A percentile compares a stretch with the other conserved stretches of the same genome.
phyloP scores from a whole-genome alignment of 2,113 vertebrate genomes.

The Forbesichthys agassizii region DNA sequence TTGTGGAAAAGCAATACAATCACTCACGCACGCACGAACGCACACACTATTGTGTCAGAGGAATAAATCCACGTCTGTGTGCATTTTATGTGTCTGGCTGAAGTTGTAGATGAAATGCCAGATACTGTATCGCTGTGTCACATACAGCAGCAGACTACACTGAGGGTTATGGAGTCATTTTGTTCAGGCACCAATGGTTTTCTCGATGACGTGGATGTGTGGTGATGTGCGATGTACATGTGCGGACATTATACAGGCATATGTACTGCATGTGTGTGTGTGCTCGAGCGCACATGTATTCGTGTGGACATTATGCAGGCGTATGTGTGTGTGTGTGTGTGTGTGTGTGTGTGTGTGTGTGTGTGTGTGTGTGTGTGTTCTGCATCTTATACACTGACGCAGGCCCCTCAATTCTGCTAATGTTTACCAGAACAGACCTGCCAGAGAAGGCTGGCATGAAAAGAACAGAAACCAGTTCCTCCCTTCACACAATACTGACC shows the following conservation, averaged over 20 bases:
- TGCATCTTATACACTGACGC: conserved; percentile 61
- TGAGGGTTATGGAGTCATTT: conserved; percentile 5
- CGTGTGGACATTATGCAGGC: not conserved
- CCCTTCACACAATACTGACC: conserved; percentile 33
- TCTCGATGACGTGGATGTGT: not conserved
- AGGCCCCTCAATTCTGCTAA: conserved; percentile 73
- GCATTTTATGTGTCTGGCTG: conserved; percentile 44
- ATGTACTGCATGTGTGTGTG: conserved; percentile 3
- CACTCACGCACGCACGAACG: not conserved
- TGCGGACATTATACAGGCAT: not conserved
- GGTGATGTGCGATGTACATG: not conserved
- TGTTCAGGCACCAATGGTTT: not conserved
- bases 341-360: conserved; percentile 4
- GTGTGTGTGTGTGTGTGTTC: conserved; percentile 11
- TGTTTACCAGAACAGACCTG: conserved; percentile 73
- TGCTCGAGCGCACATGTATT: not conserved
- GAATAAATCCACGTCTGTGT: conserved; percentile 37
- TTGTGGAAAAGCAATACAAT: conserved; percentile 32
- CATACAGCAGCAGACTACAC: conserved; percentile 16
- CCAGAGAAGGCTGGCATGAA: conserved; percentile 53
- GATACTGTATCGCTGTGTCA: conserved; percentile 12
- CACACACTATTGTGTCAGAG: conserved; percentile 12
- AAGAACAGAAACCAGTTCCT: conserved; percentile 25
- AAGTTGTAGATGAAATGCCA: conserved; percentile 14
- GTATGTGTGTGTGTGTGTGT: conserved; percentile 11